Percentiles rank a stretch among this genome's conserved stretches.
phyloP scores from a whole-genome alignment of 2,888 invertebrate genomes.

The Dermolepida albohirtum region DNA sequence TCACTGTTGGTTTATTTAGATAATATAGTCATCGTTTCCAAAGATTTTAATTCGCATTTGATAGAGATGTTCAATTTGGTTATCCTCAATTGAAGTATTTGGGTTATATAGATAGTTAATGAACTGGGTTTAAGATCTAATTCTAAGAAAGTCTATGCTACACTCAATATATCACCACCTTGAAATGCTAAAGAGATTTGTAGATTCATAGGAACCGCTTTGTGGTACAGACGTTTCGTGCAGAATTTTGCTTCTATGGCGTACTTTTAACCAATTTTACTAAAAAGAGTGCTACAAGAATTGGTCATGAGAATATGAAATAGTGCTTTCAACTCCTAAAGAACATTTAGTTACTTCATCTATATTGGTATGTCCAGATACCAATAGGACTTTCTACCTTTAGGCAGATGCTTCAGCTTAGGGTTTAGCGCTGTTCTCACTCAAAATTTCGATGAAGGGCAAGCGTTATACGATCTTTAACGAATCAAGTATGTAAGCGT shows the following conservation, averaged over 20 bases:
- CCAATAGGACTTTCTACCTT: conserved; percentile 6
- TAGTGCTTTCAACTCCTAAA: conserved; percentile 31
- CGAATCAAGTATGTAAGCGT: conserved; percentile 37
- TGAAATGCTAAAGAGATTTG: conserved; percentile 44
- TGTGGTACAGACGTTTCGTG: conserved; percentile 46
- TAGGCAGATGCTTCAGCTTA: conserved; percentile 26
- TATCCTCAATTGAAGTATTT: conserved; percentile 50
- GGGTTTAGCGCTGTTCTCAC: conserved; percentile 13
- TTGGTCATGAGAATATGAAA: conserved; percentile 34
- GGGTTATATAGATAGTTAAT: conserved; percentile 55
- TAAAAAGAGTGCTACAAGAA: conserved; percentile 37
- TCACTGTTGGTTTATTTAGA: no score
- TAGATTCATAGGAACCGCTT: conserved; percentile 45
- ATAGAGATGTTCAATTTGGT: conserved; percentile 50
- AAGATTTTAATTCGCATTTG: no score
- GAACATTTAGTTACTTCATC: conserved; percentile 33
- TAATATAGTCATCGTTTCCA: no score
- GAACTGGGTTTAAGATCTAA: conserved; percentile 49
- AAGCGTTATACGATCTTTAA: conserved; percentile 31
- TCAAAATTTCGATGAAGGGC: conserved; percentile 12
- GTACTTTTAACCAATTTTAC: conserved; percentile 41
- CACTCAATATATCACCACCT: conserved; percentile 45
- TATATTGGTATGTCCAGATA: conserved; percentile 37
- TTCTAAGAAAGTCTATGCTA: conserved; percentile 46
- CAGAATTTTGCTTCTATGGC: conserved; percentile 39